Evolutionary conservation across 2,797 vertebrate species (phyloP).

Genomic region (Fringilla coelebs): DNA sequence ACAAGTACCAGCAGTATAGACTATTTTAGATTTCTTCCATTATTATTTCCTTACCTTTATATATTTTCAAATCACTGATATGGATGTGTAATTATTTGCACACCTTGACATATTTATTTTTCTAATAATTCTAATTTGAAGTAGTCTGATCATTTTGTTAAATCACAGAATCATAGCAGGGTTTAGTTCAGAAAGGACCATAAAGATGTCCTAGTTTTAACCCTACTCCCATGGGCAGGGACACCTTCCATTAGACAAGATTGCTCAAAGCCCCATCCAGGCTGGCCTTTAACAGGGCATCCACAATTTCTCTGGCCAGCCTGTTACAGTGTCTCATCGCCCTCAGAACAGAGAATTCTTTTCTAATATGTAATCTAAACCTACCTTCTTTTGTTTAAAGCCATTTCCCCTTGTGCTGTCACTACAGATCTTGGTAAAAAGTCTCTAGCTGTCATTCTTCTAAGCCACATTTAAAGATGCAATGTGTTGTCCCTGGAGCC

Average conservation of each 20-base stretch:
- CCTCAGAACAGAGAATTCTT: not conserved
- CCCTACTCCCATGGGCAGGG: not conserved
- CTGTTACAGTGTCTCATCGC: not conserved
- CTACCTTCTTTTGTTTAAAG: not conserved
- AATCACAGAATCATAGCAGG: not conserved
- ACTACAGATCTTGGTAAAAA: not conserved
- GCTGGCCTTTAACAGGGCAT: not conserved
- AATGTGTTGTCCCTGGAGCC: not conserved
- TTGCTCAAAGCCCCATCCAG: not conserved
- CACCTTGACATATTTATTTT: not conserved
- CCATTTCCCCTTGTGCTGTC: not conserved
- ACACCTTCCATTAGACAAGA: not conserved
- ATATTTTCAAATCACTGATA: not conserved
- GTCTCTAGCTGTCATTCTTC: not conserved
- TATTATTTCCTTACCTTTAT: not conserved
- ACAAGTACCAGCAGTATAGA: not conserved
- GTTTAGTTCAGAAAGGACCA: not conserved
- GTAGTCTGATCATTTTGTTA: not conserved
- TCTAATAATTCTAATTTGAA: not conserved
- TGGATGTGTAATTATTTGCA: not conserved
- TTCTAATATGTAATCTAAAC: not conserved
- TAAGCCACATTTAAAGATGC: not conserved
- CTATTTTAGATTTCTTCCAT: not conserved
- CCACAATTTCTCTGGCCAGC: not conserved
- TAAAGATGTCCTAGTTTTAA: not conserved